These are phyloP conservation scores for Turdus rufiventris DNA, from an alignment of 2,113 vertebrate genomes.

Conservation along the genomic window DNA sequence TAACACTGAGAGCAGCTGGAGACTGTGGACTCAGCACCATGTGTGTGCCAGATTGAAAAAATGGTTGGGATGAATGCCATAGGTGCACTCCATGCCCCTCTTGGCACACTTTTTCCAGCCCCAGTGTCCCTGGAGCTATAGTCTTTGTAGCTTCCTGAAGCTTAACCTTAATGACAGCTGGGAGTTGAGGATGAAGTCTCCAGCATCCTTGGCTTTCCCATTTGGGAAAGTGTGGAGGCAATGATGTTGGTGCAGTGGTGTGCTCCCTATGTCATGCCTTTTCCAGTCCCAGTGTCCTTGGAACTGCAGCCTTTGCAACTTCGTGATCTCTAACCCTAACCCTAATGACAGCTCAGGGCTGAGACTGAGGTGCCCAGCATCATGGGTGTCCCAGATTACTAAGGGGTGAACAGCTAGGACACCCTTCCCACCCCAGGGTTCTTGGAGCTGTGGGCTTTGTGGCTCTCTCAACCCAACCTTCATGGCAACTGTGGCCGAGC, in stretches of 20 bases:
- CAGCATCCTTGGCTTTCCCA: neutral
- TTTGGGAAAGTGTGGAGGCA: neutral
- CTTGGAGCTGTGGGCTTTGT: neutral
- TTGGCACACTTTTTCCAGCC: neutral
- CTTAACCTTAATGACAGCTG: neutral
- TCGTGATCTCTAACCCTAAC: too few species aligned
- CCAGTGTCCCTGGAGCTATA: too few species aligned
- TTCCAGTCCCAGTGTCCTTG: neutral
- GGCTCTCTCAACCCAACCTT: neutral
- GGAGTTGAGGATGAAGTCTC: neutral
- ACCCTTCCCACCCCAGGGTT: too few species aligned
- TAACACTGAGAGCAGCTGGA: neutral
- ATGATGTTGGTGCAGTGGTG: accelerated
- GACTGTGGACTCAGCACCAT: neutral
- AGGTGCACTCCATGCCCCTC: accelerated
- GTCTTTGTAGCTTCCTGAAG: neutral
- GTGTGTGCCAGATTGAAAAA: neutral
- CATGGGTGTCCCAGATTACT: too few species aligned
- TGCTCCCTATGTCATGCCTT: neutral
- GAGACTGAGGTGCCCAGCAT: too few species aligned
- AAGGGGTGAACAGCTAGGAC: too few species aligned
- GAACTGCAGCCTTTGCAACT: too few species aligned
- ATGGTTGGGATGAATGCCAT: neutral
- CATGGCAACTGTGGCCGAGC: neutral
- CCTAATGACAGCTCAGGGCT: too few species aligned